Evolutionary conservation across 2,797 vertebrate species (phyloP), one percentile per base, ranked within the genome.

Genomic region (Paedocypris micromegethes): DNA sequence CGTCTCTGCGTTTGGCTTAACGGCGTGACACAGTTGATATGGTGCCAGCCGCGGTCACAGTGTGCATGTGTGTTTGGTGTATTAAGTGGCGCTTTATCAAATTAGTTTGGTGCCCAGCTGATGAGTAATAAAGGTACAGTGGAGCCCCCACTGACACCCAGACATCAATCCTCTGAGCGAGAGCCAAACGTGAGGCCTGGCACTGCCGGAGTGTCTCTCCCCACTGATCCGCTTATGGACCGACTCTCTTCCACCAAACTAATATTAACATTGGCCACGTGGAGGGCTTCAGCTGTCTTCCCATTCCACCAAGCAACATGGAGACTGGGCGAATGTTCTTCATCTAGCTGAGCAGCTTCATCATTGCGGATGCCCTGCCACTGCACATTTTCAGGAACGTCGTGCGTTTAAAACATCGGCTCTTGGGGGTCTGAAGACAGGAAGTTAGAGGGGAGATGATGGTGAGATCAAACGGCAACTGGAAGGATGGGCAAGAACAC

Each of bases 331-430:
- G 23, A 73, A 74, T 69, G 72, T 64, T 65, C 38, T 70, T 79
- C 78, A 85, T 65, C 58, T 77, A 80, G 83, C 82, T 62, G 80
- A 45, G 54, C 62, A 72, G 78, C 78, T 80, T 87, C 84, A 90
- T 88, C 83, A 83, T 85, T 88, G 86, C 84, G 86, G 88, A 90
- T 84, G 77, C 83, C 84, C 83, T 87, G 88, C 88, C 87, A 75
- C 58, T 76, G 80, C 62, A 67, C 81, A 86, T 89, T 85, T 87
- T 85, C 85, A 81, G 76, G 85, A 84, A 85, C 52, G 86, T 87
- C 87, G 83, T 82, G 82, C 84, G 80, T 82, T 82, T 38, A 78
- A 81, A 82, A 75, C 77, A 72, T 84, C 70, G 65, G 78, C 84
- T 88, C 85, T 82, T 71, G 74, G 81, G 81, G 77, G 84, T 82